Evolutionary conservation across 1,140 invertebrate genomes (phyloP).

Genomic region (Neuroterus valhalla): DNA sequence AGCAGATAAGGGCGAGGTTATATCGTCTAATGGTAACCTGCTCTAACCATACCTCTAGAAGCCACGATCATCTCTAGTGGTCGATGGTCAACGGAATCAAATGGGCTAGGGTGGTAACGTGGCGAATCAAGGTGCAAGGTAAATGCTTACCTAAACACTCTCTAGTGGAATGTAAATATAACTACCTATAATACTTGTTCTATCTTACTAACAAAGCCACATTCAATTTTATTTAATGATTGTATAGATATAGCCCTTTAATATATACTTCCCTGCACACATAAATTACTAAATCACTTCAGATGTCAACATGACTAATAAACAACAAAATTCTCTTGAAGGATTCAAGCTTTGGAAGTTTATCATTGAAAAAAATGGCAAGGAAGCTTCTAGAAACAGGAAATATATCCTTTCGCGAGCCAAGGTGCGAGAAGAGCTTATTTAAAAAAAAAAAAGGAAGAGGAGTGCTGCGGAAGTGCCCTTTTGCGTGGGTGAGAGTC

Average conservation of each 20-base stretch:
- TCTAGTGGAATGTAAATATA: slow-evolving; percentile 2
- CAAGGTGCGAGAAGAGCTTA: not conserved
- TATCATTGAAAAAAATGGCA: too few relatives aligned
- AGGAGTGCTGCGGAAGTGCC: slow-evolving; percentile 33
- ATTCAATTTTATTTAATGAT: not conserved
- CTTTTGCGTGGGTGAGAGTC: slow-evolving; percentile 57
- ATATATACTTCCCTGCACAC: too few relatives aligned
- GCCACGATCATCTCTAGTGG: slow-evolving; percentile 18
- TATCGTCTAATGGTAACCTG: slow-evolving; percentile 5
- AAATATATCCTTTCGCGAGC: too few relatives aligned
- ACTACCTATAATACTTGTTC: not conserved
- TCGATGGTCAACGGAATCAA: slow-evolving; percentile 26
- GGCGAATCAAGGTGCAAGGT: slow-evolving; percentile 18
- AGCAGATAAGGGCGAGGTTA: slow-evolving; percentile 2
- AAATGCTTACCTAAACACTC: slow-evolving; percentile 28
- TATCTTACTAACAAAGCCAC: not conserved
- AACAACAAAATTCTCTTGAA: too few relatives aligned
- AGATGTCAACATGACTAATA: too few relatives aligned
- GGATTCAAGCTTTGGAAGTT: too few relatives aligned
- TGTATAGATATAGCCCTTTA: not conserved
- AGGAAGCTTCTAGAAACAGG: too few relatives aligned
- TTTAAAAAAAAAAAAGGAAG: not conserved
- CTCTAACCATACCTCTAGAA: slow-evolving; percentile 11
- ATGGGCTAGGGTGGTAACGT: slow-evolving; percentile 16
- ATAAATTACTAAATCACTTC: too few relatives aligned